Evolutionary conservation across 2,888 invertebrate genomes (phyloP).

Genomic region (Nasonia oneida): DNA sequence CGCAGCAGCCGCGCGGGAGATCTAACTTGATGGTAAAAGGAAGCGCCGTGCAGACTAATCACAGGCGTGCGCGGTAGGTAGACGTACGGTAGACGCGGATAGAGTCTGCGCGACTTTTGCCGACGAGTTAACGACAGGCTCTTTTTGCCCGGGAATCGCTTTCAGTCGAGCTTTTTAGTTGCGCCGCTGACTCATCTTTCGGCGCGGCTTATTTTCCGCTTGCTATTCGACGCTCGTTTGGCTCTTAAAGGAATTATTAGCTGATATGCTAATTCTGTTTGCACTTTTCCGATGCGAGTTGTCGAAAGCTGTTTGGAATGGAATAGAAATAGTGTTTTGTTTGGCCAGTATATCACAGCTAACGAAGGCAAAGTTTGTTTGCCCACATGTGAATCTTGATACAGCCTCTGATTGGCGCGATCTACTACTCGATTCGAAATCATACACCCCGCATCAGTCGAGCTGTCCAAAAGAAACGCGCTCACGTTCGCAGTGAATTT

Average conservation of each 20-base stretch:
- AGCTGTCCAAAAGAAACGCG: no score
- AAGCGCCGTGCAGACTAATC: slow-evolving; percentile 34
- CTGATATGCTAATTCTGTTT: background rate
- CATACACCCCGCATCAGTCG: no score
- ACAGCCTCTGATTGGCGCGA: no score
- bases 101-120: background rate
- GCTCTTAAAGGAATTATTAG: background rate
- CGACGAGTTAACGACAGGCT: slow-evolving; percentile 20
- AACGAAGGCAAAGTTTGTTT: no score
- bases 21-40: background rate
- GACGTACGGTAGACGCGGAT: background rate
- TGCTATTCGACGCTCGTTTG: background rate
- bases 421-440: no score
- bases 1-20: no score
- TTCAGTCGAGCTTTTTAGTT: background rate
- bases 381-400: no score
- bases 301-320: background rate
- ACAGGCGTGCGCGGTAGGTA: slow-evolving; percentile 39
- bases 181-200: background rate
- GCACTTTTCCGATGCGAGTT: background rate
- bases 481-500: background rate
- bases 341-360: no score
- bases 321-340: no score
- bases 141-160: background rate
- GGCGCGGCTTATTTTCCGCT: background rate